Conservation (phyloP, 2,888 invertebrate species). For the Zygothrica quintamaculata region DNA sequence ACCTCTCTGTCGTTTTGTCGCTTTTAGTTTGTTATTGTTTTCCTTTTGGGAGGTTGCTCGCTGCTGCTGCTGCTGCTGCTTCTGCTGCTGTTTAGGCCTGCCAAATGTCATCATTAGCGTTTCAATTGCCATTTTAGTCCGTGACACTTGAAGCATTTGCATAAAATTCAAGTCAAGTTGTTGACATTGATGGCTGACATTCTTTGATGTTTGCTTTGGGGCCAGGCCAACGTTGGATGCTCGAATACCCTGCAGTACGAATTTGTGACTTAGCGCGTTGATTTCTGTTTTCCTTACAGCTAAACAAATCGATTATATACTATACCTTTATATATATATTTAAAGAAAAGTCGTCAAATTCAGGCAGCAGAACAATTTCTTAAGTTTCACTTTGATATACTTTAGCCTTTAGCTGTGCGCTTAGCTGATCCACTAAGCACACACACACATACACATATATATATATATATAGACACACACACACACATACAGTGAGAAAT, state of each 20-base stretch:
- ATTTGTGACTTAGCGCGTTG: too few relatives aligned
- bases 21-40: constrained; percentile 77
- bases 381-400: too few relatives aligned
- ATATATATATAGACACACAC: not conserved
- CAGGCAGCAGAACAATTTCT: too few relatives aligned
- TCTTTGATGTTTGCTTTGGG: constrained; percentile 61
- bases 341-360: too few relatives aligned
- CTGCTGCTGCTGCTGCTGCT: too few relatives aligned
- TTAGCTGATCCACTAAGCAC: constrained; percentile 34
- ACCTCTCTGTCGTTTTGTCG: constrained; percentile 41
- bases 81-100: constrained; percentile 66
- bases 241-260: constrained; percentile 52
- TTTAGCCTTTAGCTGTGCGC: constrained; percentile 11
- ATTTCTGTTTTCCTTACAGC: too few relatives aligned
- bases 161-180: constrained; percentile 76
- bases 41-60: constrained; percentile 21
- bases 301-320: too few relatives aligned
- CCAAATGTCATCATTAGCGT: constrained; percentile 81
- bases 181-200: constrained; percentile 60
- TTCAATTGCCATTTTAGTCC: constrained; percentile 79
- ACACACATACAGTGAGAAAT: constrained; percentile 11
- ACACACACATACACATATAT: not conserved
- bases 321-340: too few relatives aligned
- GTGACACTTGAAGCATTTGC: constrained; percentile 76
- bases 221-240: constrained; percentile 1